A percentile compares a stretch with the other conserved stretches of the same genome.
Conservation (phyloP, 2,888 invertebrate genomes). For the Baronia brevicornis region DNA sequence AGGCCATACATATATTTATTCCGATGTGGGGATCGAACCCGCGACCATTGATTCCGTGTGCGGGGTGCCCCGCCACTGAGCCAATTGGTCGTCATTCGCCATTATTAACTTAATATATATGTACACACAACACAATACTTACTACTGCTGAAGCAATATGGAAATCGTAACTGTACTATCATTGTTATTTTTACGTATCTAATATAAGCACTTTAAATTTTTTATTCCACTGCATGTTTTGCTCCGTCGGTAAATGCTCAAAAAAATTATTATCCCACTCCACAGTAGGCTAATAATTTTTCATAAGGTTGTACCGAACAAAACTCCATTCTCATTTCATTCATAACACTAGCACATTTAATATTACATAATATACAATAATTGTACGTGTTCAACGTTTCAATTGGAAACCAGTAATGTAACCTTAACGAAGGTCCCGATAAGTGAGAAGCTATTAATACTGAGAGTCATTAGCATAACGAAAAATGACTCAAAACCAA, state of each 20-base stretch:
- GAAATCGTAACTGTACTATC: conserved; percentile 11
- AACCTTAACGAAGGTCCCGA: conserved; percentile 28
- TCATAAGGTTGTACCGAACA: conserved; percentile 27
- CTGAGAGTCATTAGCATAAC: conserved; percentile 6
- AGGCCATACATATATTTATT: too few relatives aligned
- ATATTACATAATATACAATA: conserved; percentile 22
- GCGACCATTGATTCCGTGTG: too few relatives aligned
- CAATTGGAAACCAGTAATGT: conserved; percentile 27
- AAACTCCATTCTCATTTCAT: conserved; percentile 28
- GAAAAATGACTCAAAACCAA: conserved; percentile 7
- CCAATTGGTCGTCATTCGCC: too few relatives aligned
- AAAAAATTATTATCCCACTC: too few relatives aligned
- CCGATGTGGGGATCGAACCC: too few relatives aligned
- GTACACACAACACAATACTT: too few relatives aligned
- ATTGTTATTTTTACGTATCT: too few relatives aligned
- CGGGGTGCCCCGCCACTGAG: too few relatives aligned
- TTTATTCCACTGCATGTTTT: background rate
- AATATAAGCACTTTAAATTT: background rate
- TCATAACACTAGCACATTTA: conserved; percentile 22
- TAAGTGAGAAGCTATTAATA: conserved; percentile 9
- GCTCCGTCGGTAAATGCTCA: too few relatives aligned
- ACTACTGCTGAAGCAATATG: conserved; percentile 10
- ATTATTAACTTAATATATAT: too few relatives aligned
- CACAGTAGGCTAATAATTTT: too few relatives aligned
- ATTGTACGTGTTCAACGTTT: conserved; percentile 21